These are phyloP conservation scores for Paracentrotus lividus DNA, from an alignment of 53 echinoderm and acorn worm species.

Conservation along the genomic window DNA sequence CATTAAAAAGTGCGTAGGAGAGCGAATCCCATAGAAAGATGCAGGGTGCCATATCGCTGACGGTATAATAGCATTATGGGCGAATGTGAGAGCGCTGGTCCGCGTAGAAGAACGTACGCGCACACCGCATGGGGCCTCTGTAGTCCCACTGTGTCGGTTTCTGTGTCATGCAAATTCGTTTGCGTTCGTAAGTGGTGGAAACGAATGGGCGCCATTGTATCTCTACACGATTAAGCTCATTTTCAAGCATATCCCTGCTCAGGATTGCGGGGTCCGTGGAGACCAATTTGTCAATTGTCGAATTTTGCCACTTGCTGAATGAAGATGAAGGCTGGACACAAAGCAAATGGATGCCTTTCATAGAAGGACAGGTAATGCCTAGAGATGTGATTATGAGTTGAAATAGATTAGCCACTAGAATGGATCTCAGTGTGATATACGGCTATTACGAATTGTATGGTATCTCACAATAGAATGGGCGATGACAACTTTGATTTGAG, in stretches of 20 bases:
- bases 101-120: slow-evolving; percentile 49
- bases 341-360: neutral
- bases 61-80: slow-evolving; percentile 56
- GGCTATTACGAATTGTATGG: neutral
- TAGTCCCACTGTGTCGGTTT: slow-evolving; percentile 68
- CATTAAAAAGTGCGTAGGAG: neutral
- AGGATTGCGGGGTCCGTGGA: slow-evolving; percentile 11
- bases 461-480: slow-evolving; percentile 26
- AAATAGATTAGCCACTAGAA: slow-evolving; percentile 13
- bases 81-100: slow-evolving; percentile 55
- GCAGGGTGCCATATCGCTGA: slow-evolving; percentile 16
- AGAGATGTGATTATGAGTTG: slow-evolving; percentile 36
- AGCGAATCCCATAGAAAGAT: neutral
- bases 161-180: slow-evolving; percentile 64
- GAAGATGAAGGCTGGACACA: slow-evolving; percentile 27
- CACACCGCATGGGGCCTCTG: slow-evolving; percentile 54
- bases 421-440: neutral
- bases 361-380: slow-evolving; percentile 4
- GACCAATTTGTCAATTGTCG: slow-evolving; percentile 63
- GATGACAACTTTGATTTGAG: neutral
- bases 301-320: slow-evolving; percentile 51
- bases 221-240: slow-evolving; percentile 43
- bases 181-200: slow-evolving; percentile 45
- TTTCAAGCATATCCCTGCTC: slow-evolving; percentile 19
- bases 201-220: neutral